Percentiles rank a stretch among this genome's conserved stretches.
phyloP scores from a whole-genome alignment of 1,140 invertebrate genomes.

The Drosophila serrata region DNA sequence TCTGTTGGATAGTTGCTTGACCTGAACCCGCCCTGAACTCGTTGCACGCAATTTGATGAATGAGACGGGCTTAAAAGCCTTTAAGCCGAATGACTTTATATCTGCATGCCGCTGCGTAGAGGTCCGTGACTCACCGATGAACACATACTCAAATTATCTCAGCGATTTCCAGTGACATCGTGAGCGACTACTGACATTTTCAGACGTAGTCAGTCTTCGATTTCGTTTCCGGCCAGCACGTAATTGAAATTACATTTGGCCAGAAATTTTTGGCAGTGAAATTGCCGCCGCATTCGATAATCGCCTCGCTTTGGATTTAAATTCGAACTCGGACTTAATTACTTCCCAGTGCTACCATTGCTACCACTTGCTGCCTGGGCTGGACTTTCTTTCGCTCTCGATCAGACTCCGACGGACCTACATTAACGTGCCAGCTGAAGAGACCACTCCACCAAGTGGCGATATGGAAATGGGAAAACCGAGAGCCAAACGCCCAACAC shows the following conservation, averaged over 20 bases:
- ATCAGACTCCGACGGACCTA: conserved; percentile 40
- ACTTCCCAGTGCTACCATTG: conserved; percentile 32
- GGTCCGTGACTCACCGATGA: conserved; percentile 45
- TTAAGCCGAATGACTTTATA: conserved; percentile 24
- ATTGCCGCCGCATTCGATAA: conserved; percentile 50
- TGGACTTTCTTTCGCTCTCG: conserved; percentile 43
- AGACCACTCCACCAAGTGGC: conserved; percentile 54
- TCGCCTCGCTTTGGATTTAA: conserved; percentile 45
- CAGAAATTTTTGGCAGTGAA: conserved; percentile 68
- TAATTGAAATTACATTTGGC: conserved; percentile 70
- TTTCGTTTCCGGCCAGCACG: conserved; percentile 77
- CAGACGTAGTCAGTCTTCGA: conserved; percentile 18
- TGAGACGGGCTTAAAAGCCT: conserved; percentile 20
- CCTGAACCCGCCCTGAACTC: conserved; percentile 44
- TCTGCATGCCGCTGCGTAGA: conserved; percentile 59
- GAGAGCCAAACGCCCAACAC: conserved; percentile 16
- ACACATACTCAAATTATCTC: conserved; percentile 7
- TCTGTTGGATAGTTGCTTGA: conserved; percentile 32
- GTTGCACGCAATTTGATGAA: conserved; percentile 51
- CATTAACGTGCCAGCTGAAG: conserved; percentile 73
- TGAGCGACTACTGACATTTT: conserved; percentile 54
- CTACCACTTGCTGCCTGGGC: background rate
- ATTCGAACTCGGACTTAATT: conserved; percentile 40
- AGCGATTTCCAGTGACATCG: conserved; percentile 50
- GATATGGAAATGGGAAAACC: conserved; percentile 48